Base-by-base conservation (phyloP, 2,888 invertebrate species). In the Spisula solida region DNA sequence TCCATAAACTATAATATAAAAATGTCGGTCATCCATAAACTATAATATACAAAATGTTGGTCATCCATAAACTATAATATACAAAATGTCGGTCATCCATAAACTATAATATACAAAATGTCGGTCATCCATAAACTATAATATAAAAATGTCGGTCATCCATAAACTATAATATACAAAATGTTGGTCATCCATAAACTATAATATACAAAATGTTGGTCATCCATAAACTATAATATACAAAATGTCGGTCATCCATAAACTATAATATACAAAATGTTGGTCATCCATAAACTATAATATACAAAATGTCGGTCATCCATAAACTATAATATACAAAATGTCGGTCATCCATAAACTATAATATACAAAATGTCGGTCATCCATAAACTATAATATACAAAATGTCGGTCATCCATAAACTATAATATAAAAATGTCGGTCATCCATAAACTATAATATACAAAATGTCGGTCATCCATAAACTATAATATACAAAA, bases 161-260 rank as follows among this genome's bases (percentile, higher is more conserved):
- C 96, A 96, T 96, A 91, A 96, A 96, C n/a, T n/a, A n/a, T n/a
- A n/a, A n/a, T n/a, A n/a, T n/a, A n/a, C n/a, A n/a, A n/a, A n/a
- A n/a, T n/a, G 94, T 47, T 93, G 88, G 85, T 96, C 96, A 66
- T 94, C 94, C 96, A 96, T 96, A 91, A 96, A 96, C n/a, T n/a
- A n/a, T n/a, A n/a, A n/a, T n/a, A n/a, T n/a, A n/a, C n/a, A n/a
- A n/a, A n/a, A n/a, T n/a, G 94, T 47, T 93, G 88, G 85, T 96
- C 96, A 66, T 94, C 94, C 96, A 96, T 96, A 91, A 96, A 96
- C n/a, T n/a, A n/a, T n/a, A n/a, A n/a, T n/a, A n/a, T n/a, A n/a
- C n/a, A n/a, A n/a, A n/a, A n/a, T n/a, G 94, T 47, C 94, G 88
- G 85, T 96, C 96, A 66, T 94, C 94, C 96, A 96, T 96, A 91